These are phyloP conservation scores for Patella ulyssiponensis DNA, from an alignment of 2,888 invertebrate genomes.

Conservation along the genomic window DNA sequence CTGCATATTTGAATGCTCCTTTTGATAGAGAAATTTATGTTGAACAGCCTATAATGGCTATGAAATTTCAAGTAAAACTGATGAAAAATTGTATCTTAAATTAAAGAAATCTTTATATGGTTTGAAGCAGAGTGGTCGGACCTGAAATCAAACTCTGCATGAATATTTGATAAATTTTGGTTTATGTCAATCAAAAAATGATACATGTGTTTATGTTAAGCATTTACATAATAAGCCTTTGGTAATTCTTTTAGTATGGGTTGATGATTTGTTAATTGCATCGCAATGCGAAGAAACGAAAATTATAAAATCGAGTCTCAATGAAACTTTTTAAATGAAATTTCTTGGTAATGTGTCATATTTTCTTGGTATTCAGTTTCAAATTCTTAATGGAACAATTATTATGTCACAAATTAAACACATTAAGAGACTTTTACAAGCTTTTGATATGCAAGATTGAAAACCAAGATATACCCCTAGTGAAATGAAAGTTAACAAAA, in stretches of 20 bases:
- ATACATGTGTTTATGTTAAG: conserved; percentile 13
- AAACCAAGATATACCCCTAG: conserved; percentile 18
- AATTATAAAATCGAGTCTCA: conserved; percentile 3
- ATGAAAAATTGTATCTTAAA: conserved; percentile 16
- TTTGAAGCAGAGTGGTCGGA: conserved; percentile 15
- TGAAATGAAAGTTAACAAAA: conserved; percentile 11
- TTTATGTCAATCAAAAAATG: conserved; percentile 6
- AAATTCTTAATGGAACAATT: conserved; percentile 1
- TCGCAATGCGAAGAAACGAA: conserved; percentile 2
- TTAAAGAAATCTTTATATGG: conserved; percentile 26
- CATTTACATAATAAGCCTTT: not conserved
- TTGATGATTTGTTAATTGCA: conserved; percentile 28
- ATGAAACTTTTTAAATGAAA: conserved; percentile 19
- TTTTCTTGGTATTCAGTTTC: conserved; percentile 25
- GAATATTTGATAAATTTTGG: conserved; percentile 1
- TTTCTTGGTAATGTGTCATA: conserved; percentile 21
- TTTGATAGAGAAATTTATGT: conserved; percentile 25
- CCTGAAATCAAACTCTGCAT: conserved; percentile 9
- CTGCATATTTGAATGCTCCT: conserved; percentile 24
- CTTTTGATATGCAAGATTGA: conserved; percentile 19
- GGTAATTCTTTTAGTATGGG: conserved; percentile 23
- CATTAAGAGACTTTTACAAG: not conserved
- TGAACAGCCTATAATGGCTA: conserved; percentile 25
- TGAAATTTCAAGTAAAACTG: conserved; percentile 3
- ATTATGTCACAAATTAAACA: conserved; percentile 19